These are phyloP conservation scores for Melanotaenia boesemani DNA, from an alignment of 2,797 vertebrate species.

Conservation along the genomic window DNA sequence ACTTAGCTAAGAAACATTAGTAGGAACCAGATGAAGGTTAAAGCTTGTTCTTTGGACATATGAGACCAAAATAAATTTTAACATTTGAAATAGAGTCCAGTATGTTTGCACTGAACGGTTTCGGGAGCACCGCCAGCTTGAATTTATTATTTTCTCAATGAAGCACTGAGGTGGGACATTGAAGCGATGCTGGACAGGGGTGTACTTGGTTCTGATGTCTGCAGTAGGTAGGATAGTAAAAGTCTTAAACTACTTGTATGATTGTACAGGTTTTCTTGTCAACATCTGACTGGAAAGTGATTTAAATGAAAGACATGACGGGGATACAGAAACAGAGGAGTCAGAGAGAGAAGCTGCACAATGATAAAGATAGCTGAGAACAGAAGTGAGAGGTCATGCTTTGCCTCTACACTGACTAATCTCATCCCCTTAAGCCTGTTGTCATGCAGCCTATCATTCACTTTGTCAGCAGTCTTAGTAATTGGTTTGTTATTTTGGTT, in stretches of 20 bases:
- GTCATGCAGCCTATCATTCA: constrained; percentile 21
- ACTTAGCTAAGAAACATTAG: neutral
- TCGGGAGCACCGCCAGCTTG: neutral
- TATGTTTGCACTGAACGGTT: neutral
- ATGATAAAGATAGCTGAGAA: constrained; percentile 28
- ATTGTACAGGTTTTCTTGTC: constrained; percentile 1
- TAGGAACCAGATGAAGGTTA: neutral
- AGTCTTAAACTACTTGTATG: neutral
- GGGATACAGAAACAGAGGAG: constrained; percentile 11
- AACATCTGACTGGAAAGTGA: neutral
- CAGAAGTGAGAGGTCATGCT: constrained; percentile 37
- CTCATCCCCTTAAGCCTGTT: constrained; percentile 35
- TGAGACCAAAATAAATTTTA: neutral
- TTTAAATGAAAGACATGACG: constrained; percentile 13
- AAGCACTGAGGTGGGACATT: too few species aligned
- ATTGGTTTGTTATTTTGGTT: constrained; percentile 35
- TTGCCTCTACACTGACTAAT: constrained; percentile 14
- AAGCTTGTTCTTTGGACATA: neutral
- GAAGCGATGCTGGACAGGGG: too few species aligned
- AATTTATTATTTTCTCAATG: neutral
- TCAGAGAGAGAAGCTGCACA: constrained; percentile 4
- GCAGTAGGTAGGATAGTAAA: neutral
- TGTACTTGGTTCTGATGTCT: neutral
- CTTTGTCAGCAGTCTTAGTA: constrained; percentile 36
- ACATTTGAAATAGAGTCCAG: neutral